These are phyloP conservation scores for Eilema griseolum DNA, from an alignment of 2,888 invertebrate species.

Conservation along the genomic window DNA sequence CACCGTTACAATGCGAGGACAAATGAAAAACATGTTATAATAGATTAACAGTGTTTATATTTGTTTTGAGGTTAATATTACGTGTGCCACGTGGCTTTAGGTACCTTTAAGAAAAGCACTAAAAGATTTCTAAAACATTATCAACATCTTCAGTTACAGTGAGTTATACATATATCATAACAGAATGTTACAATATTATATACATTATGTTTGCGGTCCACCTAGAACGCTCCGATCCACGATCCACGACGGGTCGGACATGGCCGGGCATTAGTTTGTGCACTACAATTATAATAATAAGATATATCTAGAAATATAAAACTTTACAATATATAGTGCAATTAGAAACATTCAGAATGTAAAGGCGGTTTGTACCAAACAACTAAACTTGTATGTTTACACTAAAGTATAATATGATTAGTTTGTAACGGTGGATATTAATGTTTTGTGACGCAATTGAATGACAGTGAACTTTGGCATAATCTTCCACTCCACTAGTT, in stretches of 20 bases:
- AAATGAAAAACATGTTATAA: slow-evolving; percentile 62
- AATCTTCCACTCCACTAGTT: slow-evolving; percentile 46
- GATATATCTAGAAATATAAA: slow-evolving; percentile 73
- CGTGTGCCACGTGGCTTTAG: slow-evolving; percentile 80
- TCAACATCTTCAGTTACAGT: slow-evolving; percentile 76
- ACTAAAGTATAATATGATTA: slow-evolving; percentile 45
- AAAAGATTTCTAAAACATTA: slow-evolving; percentile 80
- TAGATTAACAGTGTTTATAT: slow-evolving; percentile 86
- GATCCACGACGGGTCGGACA: slow-evolving; percentile 28
- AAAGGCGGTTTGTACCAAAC: slow-evolving; percentile 63
- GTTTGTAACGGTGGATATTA: slow-evolving; percentile 49
- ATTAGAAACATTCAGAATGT: slow-evolving; percentile 56
- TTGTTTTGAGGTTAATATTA: slow-evolving; percentile 85
- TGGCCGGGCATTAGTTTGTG: slow-evolving; percentile 70
- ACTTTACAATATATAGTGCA: slow-evolving; percentile 68
- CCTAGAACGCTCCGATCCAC: slow-evolving; percentile 32
- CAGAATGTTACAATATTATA: slow-evolving; percentile 67
- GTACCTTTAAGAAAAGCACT: slow-evolving; percentile 81
- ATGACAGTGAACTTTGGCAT: slow-evolving; percentile 54
- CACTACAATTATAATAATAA: slow-evolving; percentile 73
- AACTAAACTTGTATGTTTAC: slow-evolving; percentile 50
- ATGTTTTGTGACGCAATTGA: slow-evolving; percentile 37
- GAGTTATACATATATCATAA: slow-evolving; percentile 71
- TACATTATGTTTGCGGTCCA: slow-evolving; percentile 59
- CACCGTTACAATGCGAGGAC: not conserved